Evolutionary conservation across 2,113 vertebrate genomes (phyloP), one percentile per base, ranked within the genome.

Genomic region (Aegotheles bennettii): DNA sequence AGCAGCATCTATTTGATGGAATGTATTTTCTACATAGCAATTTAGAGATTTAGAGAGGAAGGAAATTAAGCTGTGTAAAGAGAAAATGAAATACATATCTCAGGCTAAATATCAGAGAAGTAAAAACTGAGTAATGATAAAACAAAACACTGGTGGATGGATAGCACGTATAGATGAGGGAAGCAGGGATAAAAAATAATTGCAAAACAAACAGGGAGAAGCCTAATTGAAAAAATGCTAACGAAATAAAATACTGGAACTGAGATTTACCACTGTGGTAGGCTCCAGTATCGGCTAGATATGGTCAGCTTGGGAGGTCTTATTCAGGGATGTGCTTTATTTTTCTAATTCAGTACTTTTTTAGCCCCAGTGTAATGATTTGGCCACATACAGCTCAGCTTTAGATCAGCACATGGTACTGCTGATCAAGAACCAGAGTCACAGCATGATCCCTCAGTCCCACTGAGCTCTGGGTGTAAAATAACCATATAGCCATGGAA

Each of bases 1-100:
- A 76, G 40, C 48, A 67, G 64, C 33, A 33, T 63, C 57, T 48
- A 80, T 76, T 89, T 76, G 38, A 92, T 86, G 80, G 48, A 93
- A 81, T 51, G 75, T 7, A 50, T 87, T 73, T 86, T 73, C 53
- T 65, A 90, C 47, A 75, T 9, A 79, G 56, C 35, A 53, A 79
- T 95, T 91, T 90, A 87, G 65, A 87, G 19, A 89, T 91, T 95
- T 92, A 85, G 50, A 92, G 20, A 89, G 79, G 75, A 95, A 93
- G 65, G 57, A 95, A 95, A 89, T 84, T 64, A 91, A 57, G 33
- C 76, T 89, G 13, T 83, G 36, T 73, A 57, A 93, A 90, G 54
- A 74, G 91, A 91, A 91, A 68, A 91, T 23, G 16, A 47, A 91
- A 67, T 74, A 78, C 1, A 2, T 31, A 48, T 86, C 80, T 84